Conservation (phyloP, 2,888 invertebrate species). For the Amphipoea oculea region DNA sequence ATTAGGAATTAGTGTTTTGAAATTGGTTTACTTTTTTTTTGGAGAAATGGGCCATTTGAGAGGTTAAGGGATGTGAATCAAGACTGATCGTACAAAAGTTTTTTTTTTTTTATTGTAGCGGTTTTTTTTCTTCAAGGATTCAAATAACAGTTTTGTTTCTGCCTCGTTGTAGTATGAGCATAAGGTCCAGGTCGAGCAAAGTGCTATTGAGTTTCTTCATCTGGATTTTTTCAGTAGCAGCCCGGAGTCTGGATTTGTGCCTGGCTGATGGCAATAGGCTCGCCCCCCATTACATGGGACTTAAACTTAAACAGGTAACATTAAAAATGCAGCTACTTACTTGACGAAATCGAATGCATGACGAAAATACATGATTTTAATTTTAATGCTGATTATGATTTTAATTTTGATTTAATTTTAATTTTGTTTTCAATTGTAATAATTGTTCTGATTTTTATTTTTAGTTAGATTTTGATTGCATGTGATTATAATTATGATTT, state of each 20-base stretch:
- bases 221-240: not conserved
- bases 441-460: no score
- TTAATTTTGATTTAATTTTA: no score
- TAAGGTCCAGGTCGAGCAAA: not conserved
- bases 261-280: no score
- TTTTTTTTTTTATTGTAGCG: not conserved
- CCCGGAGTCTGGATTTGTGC: no score
- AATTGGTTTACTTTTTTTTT: constrained; percentile 48
- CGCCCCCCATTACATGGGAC: no score
- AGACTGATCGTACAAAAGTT: constrained; percentile 3
- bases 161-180: not conserved
- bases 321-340: not conserved
- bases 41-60: not conserved
- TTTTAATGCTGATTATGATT: no score
- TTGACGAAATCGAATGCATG: no score
- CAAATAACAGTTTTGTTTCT: not conserved
- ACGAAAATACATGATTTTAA: no score
- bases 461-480: no score
- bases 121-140: not conserved
- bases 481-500: no score
- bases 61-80: not conserved
- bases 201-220: not conserved
- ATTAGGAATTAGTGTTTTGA: constrained; percentile 50
- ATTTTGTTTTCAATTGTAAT: no score
- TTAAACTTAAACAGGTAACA: no score